Evolutionary conservation across 2,113 vertebrate species (phyloP), one percentile per base, ranked within the genome.

Genomic region (Pungitius pungitius): DNA sequence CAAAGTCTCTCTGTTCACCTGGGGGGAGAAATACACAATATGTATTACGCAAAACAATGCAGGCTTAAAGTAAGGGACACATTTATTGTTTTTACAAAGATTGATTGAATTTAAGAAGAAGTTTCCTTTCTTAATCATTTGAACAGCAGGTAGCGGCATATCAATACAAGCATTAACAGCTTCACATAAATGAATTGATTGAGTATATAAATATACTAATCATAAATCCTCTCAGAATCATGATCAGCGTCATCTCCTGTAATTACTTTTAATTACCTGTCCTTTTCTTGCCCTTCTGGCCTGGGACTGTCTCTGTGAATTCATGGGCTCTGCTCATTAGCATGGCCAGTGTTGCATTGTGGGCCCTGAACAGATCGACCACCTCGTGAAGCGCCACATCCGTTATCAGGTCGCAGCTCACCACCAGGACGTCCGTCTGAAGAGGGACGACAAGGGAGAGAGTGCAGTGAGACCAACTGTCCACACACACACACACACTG

Each of bases 1-100:
- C 94, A 92, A 99, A 99, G 92, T 99, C 98, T 2, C 98, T 95
- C 81, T 98, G 97, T 86, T 99, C 98, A 88, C 95, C 98, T 99
- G 92, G 12, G 20, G 40, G n/a, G 42, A 70, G 86, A 59, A 69
- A 67, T 0, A 64, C 2, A 78, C 15, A 75, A 69, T 4, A 66
- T 22, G 42, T 26, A 22, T 7, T 14, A 51, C 1, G 67, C 14
- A 8, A 26, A 15, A 61, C 8, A 56, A 49, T 2, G 26, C 11
- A 72, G 3, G 13, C 6, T 13, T 47, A 20, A 8, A 26, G 26
- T 24, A 24, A 54, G 9, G 55, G 6, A 60, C 17, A 80, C 14
- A 30, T 45, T 45, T 22, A 22, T 39, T 56, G 1, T 30, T 42
- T 49, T 10, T 39, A 15, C 1, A 35, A 15, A 11, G 2, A 27